Evolutionary conservation across 2,888 invertebrate species (phyloP).

Genomic region (Rhaphigaster nebulosa): DNA sequence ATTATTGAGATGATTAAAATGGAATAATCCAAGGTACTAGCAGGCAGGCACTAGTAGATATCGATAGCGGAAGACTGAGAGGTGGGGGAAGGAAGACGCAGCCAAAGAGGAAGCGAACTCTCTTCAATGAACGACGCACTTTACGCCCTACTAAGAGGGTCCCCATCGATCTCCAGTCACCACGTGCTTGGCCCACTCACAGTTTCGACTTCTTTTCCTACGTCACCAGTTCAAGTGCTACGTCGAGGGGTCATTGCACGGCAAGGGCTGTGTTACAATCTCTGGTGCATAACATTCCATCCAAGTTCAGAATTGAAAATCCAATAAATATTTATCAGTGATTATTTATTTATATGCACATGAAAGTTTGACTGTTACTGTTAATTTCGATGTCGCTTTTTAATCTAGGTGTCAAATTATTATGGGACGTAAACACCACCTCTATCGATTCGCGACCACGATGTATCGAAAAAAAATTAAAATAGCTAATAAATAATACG

Average conservation of each 20-base stretch:
- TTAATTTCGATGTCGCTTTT: too few relatives aligned
- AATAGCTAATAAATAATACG: too few relatives aligned
- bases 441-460: too few relatives aligned
- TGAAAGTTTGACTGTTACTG: too few relatives aligned
- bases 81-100: background rate
- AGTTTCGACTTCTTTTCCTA: background rate
- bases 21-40: too few relatives aligned
- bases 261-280: background rate
- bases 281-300: background rate
- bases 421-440: too few relatives aligned
- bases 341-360: too few relatives aligned
- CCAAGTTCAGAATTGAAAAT: background rate
- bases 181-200: slow-evolving; percentile 18
- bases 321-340: too few relatives aligned
- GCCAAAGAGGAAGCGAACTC: slow-evolving; percentile 3
- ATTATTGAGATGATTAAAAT: too few relatives aligned
- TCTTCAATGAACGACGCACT: slow-evolving; percentile 30
- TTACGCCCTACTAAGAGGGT: background rate
- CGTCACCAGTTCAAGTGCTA: background rate
- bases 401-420: too few relatives aligned
- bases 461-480: too few relatives aligned
- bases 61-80: background rate
- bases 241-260: background rate
- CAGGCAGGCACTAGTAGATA: background rate
- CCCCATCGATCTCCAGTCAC: background rate